A percentile compares a stretch with the other conserved stretches of the same genome.
Evolutionary conservation across 2,888 invertebrate genomes (phyloP).

Genomic region (Scrobipalpa atriplicella): DNA sequence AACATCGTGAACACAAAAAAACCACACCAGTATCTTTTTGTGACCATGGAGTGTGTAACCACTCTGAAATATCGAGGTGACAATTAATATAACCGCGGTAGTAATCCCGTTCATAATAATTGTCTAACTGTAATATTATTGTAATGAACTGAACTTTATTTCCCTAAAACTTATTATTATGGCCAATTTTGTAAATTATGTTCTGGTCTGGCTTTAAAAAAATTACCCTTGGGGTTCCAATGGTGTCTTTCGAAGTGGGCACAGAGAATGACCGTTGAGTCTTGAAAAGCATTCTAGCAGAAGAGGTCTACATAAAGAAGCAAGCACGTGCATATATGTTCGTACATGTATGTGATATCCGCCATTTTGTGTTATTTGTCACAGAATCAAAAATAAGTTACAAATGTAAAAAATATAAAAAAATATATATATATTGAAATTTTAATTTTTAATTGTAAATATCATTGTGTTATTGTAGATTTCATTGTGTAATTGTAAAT

Average conservation of each 20-base stretch:
- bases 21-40: no score
- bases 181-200: background rate
- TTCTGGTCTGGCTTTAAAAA: background rate
- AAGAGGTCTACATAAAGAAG: conserved; percentile 67
- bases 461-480: no score
- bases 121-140: no score
- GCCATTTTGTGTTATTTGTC: conserved; percentile 16
- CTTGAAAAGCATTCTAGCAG: conserved; percentile 92
- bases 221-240: conserved; percentile 75
- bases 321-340: conserved; percentile 53
- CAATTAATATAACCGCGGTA: no score
- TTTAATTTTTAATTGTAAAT: no score
- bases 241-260: conserved; percentile 92
- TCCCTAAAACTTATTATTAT: no score
- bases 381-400: background rate
- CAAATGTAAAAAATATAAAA: background rate
- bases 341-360: conserved; percentile 11
- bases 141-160: no score
- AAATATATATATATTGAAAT: conserved; percentile 31
- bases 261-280: conserved; percentile 96
- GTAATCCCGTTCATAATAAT: no score
- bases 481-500: no score
- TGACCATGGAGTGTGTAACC: no score
- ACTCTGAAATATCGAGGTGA: no score
- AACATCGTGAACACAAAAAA: background rate